Conservation (phyloP, 2,113 vertebrate species). For the Brienomyrus brachyistius region DNA sequence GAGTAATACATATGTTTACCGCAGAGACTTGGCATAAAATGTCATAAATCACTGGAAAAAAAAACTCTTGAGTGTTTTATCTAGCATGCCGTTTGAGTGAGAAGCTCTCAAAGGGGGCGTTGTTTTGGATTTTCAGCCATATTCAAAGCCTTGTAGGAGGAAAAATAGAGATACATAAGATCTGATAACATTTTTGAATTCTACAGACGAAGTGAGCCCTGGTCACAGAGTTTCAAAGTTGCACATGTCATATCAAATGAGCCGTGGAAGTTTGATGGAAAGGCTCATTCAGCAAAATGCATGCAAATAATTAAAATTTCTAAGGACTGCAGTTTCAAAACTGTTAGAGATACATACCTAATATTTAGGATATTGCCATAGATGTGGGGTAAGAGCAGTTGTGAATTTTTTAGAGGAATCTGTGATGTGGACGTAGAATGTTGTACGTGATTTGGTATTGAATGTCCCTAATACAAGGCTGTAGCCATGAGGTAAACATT, state of each 20-base stretch:
- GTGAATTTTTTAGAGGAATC: background rate
- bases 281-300: background rate
- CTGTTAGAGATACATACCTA: background rate
- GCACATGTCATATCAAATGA: background rate
- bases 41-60: background rate
- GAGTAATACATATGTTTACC: background rate
- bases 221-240: background rate
- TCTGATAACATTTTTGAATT: background rate
- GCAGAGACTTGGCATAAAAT: background rate
- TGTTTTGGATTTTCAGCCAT: background rate
- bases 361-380: background rate
- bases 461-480: background rate
- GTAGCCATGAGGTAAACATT: background rate
- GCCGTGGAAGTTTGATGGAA: background rate
- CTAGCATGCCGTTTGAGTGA: background rate
- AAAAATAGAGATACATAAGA: background rate
- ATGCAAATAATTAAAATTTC: background rate
- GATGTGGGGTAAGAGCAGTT: background rate
- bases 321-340: background rate
- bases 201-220: background rate
- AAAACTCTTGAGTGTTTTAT: background rate
- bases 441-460: background rate
- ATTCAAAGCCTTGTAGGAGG: background rate
- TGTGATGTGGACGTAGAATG: background rate
- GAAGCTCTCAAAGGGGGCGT: background rate